Evolutionary conservation across 2,113 vertebrate genomes (phyloP).

Genomic region (Xiphophorus couchianus): DNA sequence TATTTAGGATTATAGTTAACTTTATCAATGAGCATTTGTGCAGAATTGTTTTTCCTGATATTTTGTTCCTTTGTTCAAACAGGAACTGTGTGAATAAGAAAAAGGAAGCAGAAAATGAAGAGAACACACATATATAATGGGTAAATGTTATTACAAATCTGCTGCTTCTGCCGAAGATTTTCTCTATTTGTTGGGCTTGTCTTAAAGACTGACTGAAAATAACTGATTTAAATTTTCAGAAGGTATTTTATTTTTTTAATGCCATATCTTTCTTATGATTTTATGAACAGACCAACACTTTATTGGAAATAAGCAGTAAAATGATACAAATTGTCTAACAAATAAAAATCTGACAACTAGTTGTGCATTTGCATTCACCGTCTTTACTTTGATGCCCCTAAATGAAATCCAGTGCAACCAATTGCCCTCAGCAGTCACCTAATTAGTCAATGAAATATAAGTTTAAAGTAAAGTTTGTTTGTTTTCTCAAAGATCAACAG

Average conservation of each 20-base stretch:
- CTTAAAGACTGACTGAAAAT: not conserved
- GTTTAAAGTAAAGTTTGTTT: too few species aligned
- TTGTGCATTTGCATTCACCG: not conserved
- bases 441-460: not conserved
- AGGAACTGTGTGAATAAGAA: not conserved
- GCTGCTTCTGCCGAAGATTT: not conserved
- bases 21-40: not conserved
- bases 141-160: not conserved
- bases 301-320: not conserved
- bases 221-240: not conserved
- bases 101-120: conserved; percentile 1
- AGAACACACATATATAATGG: not conserved
- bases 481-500: too few species aligned
- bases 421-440: not conserved
- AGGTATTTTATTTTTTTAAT: not conserved
- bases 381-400: not conserved
- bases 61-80: not conserved
- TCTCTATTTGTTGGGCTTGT: not conserved
- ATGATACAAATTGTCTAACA: not conserved
- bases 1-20: not conserved
- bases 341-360: not conserved
- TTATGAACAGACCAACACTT: not conserved
- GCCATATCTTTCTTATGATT: not conserved
- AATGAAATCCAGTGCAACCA: not conserved
- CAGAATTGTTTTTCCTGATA: not conserved